Base-by-base conservation (phyloP, 2,113 vertebrate genomes). In the Seriola rivoliana region DNA sequence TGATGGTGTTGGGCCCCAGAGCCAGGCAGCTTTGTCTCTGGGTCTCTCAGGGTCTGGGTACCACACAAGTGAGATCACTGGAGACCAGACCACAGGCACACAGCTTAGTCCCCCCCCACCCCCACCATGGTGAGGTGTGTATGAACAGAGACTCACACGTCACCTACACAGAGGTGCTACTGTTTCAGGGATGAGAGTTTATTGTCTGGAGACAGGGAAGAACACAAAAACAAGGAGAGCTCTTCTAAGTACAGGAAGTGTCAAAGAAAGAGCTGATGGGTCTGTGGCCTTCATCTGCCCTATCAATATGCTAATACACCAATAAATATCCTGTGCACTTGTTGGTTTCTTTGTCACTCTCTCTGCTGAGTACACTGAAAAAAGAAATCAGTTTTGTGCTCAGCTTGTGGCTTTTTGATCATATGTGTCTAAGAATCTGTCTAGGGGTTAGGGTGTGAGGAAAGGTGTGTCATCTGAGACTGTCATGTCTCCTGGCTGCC, bases 401-500 rank as follows among this genome's bases (percentile, higher is more conserved):
- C 3, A 12, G 50, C 42, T 21, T 64, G 19, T 23, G 67, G 44
- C 38, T 67, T 70, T 68, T 77, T 80, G 46, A 76, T 74, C 16
- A 0, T n/a, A 55, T 54, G 42, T 32, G 17, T 62, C 10, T 12
- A 5, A 11, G 42, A 70, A 60, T 67, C 62, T 48, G 42, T 46
- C 71, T 57, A 25, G 55, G 62, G 70, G 69, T 78, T 55, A 59
- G 48, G 69, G 48, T 58, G 19, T 75, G 69, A 85, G 78, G 66
- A 74, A 72, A 88, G 84, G 76, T 75, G 82, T 71, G 70, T 83
- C 93, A 92, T 83, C 78, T 32, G 85, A 92, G 87, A 93, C 72
- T 50, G 32, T 46, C 55, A 36, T 57, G 75, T 68, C 84, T 90
- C 84, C 50, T 54, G 58, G 71, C 63, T 46, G 73, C 85, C 80